phyloP scores from a whole-genome alignment of 35 echinoderm and acorn worm genomes.

The Apostichopus parvimensis region DNA sequence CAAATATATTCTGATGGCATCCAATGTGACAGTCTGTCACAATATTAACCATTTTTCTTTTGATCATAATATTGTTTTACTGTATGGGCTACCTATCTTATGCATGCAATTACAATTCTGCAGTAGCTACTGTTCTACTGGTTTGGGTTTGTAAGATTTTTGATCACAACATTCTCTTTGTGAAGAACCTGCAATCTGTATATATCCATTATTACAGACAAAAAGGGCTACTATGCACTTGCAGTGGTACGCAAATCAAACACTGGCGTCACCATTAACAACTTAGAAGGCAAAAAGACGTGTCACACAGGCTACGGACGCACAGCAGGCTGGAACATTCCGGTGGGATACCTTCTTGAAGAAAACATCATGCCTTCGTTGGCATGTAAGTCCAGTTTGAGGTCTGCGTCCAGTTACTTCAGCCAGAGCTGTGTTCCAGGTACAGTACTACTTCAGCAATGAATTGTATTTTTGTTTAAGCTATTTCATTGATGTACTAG shows the following conservation, averaged over 20 bases:
- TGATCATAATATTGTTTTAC: no score
- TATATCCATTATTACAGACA: not conserved
- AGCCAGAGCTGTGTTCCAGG: slow-evolving; percentile 83
- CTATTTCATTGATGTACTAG: no score
- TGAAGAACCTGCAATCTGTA: no score
- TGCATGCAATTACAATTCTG: no score
- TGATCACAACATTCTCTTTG: no score
- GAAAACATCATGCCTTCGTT: slow-evolving; percentile 36
- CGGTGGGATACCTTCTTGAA: slow-evolving; percentile 70
- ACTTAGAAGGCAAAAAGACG: slow-evolving; percentile 61
- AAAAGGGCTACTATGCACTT: slow-evolving; percentile 69
- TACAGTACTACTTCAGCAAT: not conserved
- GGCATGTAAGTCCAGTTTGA: slow-evolving; percentile 51
- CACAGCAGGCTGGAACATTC: slow-evolving; percentile 92
- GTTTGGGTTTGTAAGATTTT: no score
- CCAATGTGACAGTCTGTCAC: no score
- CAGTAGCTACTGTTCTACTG: no score
- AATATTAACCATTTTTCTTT: no score
- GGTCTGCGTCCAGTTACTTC: slow-evolving; percentile 71
- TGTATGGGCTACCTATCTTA: no score
- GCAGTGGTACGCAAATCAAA: slow-evolving; percentile 70
- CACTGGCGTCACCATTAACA: slow-evolving; percentile 47
- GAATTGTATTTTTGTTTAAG: no score
- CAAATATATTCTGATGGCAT: no score
- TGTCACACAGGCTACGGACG: slow-evolving; percentile 80